These are phyloP conservation scores for Stegophylla sp. DNA, from an alignment of 2,888 invertebrate species.

Conservation along the genomic window DNA sequence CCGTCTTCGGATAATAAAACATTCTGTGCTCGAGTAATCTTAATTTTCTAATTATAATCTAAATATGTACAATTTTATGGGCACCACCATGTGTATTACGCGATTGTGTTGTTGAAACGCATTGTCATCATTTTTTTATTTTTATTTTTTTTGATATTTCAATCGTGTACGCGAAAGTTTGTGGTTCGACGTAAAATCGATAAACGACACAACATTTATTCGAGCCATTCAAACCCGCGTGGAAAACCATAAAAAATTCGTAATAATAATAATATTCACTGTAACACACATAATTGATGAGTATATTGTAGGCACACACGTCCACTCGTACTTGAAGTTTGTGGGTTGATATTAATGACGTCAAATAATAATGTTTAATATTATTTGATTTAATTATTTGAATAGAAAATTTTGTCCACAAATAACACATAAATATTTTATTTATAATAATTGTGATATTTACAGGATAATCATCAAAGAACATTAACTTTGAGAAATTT, in stretches of 20 bases:
- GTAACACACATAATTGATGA: not conserved
- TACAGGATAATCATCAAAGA: slow-evolving; percentile 8
- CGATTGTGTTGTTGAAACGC: not conserved
- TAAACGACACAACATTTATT: not conserved
- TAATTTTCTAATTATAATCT: too few relatives aligned
- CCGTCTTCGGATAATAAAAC: too few relatives aligned
- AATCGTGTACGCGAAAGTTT: not conserved
- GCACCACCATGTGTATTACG: too few relatives aligned
- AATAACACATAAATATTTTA: too few relatives aligned
- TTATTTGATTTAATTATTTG: slow-evolving; percentile 12
- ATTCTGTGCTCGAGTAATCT: not conserved
- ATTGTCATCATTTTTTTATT: not conserved
- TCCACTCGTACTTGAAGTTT: not conserved
- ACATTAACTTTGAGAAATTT: too few relatives aligned
- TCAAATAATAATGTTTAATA: not conserved
- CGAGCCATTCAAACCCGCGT: not conserved
- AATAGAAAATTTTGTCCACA: not conserved
- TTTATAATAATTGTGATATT: not conserved
- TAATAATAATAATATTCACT: not conserved
- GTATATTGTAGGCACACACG: not conserved
- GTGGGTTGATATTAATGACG: not conserved
- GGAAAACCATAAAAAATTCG: not conserved
- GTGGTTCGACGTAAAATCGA: not conserved
- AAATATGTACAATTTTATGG: too few relatives aligned
- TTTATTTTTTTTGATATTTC: not conserved